phyloP scores from a whole-genome alignment of 2,888 invertebrate genomes.

The Maniola hyperantus region DNA sequence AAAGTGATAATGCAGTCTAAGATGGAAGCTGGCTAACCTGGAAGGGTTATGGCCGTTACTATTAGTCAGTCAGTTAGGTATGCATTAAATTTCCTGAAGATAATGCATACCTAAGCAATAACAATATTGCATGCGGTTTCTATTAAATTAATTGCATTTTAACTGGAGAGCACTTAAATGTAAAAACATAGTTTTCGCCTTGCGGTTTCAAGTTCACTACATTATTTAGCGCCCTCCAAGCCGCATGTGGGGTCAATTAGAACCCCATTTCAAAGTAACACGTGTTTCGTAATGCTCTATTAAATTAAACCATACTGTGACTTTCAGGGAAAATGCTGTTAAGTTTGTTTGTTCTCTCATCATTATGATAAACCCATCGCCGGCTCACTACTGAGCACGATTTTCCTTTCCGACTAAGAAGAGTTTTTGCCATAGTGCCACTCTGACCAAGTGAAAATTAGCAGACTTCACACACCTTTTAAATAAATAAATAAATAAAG shows the following conservation, averaged over 20 bases:
- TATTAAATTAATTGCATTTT: conserved; percentile 19
- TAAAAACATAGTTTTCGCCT: conserved; percentile 23
- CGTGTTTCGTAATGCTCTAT: conserved; percentile 6
- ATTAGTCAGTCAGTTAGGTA: too few species aligned
- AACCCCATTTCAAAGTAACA: conserved; percentile 20
- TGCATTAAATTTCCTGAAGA: not conserved
- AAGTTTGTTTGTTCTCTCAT: not conserved
- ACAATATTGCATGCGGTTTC: not conserved
- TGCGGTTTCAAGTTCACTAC: conserved; percentile 11
- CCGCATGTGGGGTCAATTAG: conserved; percentile 21
- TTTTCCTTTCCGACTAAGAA: too few species aligned
- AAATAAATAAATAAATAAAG: too few species aligned
- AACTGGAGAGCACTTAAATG: conserved; percentile 12
- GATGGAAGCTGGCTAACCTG: too few species aligned
- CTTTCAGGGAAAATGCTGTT: not conserved
- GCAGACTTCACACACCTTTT: too few species aligned
- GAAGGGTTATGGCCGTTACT: too few species aligned
- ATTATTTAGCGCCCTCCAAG: conserved; percentile 12
- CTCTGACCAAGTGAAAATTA: too few species aligned
- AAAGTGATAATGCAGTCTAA: too few species aligned
- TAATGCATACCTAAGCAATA: not conserved
- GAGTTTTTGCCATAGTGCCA: too few species aligned
- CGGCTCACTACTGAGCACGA: too few species aligned
- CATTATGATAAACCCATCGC: too few species aligned
- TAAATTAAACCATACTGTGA: conserved; percentile 1